phyloP scores from a whole-genome alignment of 2,797 vertebrate genomes.

The Psittacula echo region DNA sequence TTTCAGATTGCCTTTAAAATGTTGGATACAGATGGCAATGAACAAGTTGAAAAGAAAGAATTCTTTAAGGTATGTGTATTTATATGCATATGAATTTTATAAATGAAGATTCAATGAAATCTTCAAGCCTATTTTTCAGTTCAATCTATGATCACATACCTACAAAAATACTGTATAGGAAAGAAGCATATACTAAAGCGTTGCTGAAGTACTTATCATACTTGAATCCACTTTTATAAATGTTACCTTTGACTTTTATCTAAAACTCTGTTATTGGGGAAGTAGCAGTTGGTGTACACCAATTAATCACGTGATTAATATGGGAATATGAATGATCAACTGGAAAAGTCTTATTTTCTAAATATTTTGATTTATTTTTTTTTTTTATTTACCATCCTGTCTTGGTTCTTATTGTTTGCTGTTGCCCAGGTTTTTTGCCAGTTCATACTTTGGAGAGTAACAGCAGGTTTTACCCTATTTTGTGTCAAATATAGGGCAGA shows the following conservation, averaged over 20 bases:
- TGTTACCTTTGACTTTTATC: neutral
- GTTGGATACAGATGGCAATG: constrained; percentile 94
- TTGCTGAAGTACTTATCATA: neutral
- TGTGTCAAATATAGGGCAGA: neutral
- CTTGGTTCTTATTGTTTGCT: neutral
- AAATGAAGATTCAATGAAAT: neutral
- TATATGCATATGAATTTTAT: neutral
- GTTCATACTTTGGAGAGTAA: neutral
- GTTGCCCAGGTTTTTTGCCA: neutral
- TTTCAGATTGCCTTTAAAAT: constrained; percentile 98
- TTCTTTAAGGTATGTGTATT: constrained; percentile 89
- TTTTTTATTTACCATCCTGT: neutral
- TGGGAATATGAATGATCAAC: neutral
- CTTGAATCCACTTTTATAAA: neutral
- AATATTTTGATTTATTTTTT: neutral
- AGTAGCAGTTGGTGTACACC: neutral
- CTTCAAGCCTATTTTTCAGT: neutral
- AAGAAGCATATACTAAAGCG: neutral
- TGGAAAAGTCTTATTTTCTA: neutral
- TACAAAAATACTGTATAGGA: neutral
- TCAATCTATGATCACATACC: neutral
- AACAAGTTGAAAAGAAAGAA: constrained; percentile 95
- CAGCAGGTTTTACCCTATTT: neutral
- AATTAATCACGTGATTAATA: neutral
- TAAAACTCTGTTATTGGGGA: neutral